Evolutionary conservation across 1,140 invertebrate species (phyloP).

Genomic region (Brachionus sp.): DNA sequence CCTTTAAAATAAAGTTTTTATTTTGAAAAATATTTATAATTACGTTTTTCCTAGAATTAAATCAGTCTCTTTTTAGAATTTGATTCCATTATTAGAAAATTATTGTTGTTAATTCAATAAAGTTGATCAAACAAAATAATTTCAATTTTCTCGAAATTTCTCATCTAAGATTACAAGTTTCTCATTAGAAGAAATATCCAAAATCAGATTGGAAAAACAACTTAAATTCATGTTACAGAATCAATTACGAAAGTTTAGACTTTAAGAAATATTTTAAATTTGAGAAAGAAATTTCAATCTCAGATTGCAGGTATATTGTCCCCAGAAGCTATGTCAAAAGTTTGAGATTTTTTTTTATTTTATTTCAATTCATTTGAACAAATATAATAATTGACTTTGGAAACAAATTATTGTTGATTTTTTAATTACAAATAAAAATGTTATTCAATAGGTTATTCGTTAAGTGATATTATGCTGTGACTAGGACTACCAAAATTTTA

Average conservation of each 20-base stretch:
- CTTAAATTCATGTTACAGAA: neutral
- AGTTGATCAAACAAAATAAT: neutral
- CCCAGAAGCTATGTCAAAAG: slow-evolving; percentile 30
- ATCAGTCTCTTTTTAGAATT: neutral
- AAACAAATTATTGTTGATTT: neutral
- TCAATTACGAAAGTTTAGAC: neutral
- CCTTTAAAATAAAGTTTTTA: neutral
- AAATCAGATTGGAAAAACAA: neutral
- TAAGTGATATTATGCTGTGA: neutral
- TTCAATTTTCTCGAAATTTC: neutral
- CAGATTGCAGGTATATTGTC: slow-evolving; percentile 1
- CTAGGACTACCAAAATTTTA: neutral
- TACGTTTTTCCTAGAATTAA: slow-evolving; percentile 24
- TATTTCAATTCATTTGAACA: slow-evolving; percentile 13
- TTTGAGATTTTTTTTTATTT: neutral
- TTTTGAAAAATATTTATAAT: neutral
- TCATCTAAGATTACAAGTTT: neutral
- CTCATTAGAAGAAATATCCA: neutral
- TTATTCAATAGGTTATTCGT: slow-evolving; percentile 3
- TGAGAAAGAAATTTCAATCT: neutral
- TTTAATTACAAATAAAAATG: neutral
- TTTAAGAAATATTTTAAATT: neutral
- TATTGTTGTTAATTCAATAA: neutral
- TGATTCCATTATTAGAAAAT: neutral
- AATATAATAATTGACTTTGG: neutral